Conservation (phyloP, 2,888 invertebrate species). For the Thalpophila matura region DNA sequence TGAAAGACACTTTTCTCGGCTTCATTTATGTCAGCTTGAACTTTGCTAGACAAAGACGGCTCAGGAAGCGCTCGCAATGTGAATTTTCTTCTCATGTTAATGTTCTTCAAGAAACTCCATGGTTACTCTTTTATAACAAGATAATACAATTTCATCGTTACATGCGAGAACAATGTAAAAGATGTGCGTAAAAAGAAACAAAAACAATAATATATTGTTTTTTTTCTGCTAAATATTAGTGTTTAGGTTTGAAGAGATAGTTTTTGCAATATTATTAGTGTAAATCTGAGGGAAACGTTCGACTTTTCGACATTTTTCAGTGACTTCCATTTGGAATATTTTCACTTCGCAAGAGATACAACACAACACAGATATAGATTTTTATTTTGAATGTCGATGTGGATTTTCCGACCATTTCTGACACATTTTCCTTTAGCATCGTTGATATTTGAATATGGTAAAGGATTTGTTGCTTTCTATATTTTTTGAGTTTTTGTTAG, state of each 20-base stretch:
- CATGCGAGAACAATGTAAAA: too few species aligned
- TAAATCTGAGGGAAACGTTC: background rate
- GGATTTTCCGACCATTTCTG: constrained; percentile 35
- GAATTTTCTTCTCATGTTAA: too few species aligned
- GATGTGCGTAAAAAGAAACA: too few species aligned
- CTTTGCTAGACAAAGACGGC: too few species aligned
- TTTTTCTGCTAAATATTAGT: background rate
- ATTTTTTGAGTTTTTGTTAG: constrained; percentile 10
- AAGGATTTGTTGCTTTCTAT: background rate
- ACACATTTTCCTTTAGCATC: constrained; percentile 29
- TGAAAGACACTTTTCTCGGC: background rate
- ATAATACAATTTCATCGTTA: too few species aligned
- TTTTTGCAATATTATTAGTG: constrained; percentile 9
- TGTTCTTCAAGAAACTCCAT: too few species aligned
- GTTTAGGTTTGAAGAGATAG: background rate
- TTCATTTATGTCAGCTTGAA: background rate
- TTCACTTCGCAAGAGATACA: constrained; percentile 23
- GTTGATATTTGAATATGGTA: constrained; percentile 31
- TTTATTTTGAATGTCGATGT: constrained; percentile 45
- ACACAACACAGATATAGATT: constrained; percentile 34
- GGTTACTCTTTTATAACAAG: too few species aligned
- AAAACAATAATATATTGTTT: too few species aligned
- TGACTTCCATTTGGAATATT: constrained; percentile 43
- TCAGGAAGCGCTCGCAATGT: too few species aligned
- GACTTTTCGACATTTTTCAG: constrained; percentile 14